Conservation (phyloP, 2,113 vertebrate genomes). For the Chaetura pelagica region DNA sequence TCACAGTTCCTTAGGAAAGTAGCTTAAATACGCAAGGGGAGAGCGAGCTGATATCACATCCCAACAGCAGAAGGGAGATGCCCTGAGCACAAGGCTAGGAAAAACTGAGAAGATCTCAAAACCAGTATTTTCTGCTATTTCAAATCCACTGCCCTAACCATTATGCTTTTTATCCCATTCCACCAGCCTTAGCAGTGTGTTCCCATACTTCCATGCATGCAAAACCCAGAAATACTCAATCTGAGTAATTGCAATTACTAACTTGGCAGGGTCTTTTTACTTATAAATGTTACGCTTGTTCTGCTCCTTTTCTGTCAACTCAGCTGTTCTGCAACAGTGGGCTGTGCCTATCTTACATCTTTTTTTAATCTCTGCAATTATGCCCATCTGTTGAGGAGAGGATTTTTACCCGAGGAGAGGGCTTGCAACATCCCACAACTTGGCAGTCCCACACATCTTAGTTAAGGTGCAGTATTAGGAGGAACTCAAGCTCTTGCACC, state of each 20-base stretch:
- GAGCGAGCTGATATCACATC: background rate
- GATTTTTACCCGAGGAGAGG: background rate
- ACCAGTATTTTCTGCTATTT: background rate
- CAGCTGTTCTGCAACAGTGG: background rate
- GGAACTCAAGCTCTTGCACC: background rate
- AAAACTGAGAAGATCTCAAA: background rate
- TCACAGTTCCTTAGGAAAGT: fast-evolving
- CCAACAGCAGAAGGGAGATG: background rate
- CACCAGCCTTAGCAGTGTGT: background rate
- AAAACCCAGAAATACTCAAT: background rate
- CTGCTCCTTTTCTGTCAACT: background rate
- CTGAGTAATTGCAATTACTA: background rate
- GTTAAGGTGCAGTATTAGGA: background rate
- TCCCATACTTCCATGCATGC: background rate
- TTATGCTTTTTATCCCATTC: background rate
- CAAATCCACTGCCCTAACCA: background rate
- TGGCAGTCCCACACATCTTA: background rate
- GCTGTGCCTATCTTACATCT: background rate
- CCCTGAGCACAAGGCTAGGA: background rate
- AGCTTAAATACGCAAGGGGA: background rate
- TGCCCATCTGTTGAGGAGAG: background rate
- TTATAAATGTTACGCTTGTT: background rate
- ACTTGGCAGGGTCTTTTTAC: background rate
- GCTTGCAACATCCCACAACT: background rate
- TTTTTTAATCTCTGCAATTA: background rate